Evolutionary conservation across 64 coral and sea anemone genomes (phyloP).

Genomic region (Actinia equina): DNA sequence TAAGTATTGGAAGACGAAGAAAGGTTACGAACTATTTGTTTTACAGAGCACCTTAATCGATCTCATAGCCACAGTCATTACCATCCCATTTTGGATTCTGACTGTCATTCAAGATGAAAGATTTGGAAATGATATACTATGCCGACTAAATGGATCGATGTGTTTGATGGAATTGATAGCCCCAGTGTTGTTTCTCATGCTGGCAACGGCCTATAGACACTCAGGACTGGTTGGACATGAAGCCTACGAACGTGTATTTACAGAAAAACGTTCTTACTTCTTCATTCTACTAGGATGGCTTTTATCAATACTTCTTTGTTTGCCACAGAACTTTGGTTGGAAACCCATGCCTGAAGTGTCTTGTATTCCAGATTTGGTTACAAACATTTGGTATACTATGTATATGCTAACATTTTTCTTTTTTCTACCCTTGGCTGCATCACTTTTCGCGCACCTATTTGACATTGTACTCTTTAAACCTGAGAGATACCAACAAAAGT

Average conservation of each 20-base stretch:
- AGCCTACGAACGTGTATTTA: slow-evolving; percentile 62
- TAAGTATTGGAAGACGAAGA: slow-evolving; percentile 53
- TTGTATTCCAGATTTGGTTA: slow-evolving; percentile 74
- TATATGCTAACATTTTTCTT: slow-evolving; percentile 46
- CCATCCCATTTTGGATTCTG: slow-evolving; percentile 82
- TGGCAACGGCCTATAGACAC: slow-evolving; percentile 54
- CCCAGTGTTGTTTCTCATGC: slow-evolving; percentile 58
- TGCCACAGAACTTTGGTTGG: slow-evolving; percentile 71
- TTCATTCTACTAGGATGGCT: slow-evolving; percentile 61
- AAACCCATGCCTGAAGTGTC: not conserved
- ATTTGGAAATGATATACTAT: slow-evolving; percentile 44
- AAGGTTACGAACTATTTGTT: slow-evolving; percentile 62
- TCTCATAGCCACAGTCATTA: slow-evolving; percentile 49
- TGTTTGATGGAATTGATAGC: slow-evolving; percentile 66
- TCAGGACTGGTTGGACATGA: slow-evolving; percentile 53
- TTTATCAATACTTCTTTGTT: slow-evolving; percentile 30
- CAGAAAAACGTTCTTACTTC: slow-evolving; percentile 14
- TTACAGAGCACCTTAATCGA: slow-evolving; percentile 62
- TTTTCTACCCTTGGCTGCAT: slow-evolving; percentile 31
- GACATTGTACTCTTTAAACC: slow-evolving; percentile 70
- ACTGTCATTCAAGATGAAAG: slow-evolving; percentile 64
- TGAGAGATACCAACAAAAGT: slow-evolving; percentile 21
- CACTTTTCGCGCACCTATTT: slow-evolving; percentile 60
- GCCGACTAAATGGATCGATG: slow-evolving; percentile 46
- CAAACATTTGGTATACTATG: slow-evolving; percentile 62